phyloP scores from a whole-genome alignment of 2,888 invertebrate genomes.

The Galeruca laticollis region DNA sequence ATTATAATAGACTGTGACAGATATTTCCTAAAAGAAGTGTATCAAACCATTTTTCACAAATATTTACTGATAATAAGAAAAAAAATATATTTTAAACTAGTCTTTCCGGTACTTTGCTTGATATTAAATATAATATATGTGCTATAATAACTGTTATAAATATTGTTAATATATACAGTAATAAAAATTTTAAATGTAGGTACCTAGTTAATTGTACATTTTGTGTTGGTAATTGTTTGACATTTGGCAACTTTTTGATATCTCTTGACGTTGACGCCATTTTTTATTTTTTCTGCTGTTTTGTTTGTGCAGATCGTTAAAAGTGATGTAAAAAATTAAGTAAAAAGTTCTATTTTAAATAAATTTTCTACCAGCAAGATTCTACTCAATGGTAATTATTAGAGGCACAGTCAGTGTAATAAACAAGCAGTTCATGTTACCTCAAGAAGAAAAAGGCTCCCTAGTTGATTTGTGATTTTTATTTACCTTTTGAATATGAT shows the following conservation, averaged over 20 bases:
- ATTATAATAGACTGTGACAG: no score
- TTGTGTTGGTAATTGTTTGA: conserved; percentile 32
- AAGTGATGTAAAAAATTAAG: conserved; percentile 35
- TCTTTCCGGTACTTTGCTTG: no score
- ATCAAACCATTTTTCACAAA: no score
- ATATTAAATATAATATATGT: no score
- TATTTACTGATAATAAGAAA: no score
- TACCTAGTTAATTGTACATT: neutral
- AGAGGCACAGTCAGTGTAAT: neutral
- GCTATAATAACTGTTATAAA: no score
- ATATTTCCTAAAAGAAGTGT: no score
- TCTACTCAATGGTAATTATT: conserved; percentile 7
- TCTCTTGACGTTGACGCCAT: conserved; percentile 56
- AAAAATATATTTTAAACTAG: no score
- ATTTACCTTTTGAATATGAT: conserved; percentile 19
- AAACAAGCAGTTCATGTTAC: conserved; percentile 27
- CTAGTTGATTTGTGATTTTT: conserved; percentile 27
- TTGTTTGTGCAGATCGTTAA: conserved; percentile 52
- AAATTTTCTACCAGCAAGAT: conserved; percentile 21
- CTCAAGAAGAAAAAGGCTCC: conserved; percentile 28
- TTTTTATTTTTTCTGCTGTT: conserved; percentile 58
- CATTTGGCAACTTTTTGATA: conserved; percentile 29
- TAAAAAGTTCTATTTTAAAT: conserved; percentile 23
- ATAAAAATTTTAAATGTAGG: neutral
- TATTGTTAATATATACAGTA: neutral